phyloP scores from a whole-genome alignment of 2,888 invertebrate species.

The Branchipolynoe longqiensis region DNA sequence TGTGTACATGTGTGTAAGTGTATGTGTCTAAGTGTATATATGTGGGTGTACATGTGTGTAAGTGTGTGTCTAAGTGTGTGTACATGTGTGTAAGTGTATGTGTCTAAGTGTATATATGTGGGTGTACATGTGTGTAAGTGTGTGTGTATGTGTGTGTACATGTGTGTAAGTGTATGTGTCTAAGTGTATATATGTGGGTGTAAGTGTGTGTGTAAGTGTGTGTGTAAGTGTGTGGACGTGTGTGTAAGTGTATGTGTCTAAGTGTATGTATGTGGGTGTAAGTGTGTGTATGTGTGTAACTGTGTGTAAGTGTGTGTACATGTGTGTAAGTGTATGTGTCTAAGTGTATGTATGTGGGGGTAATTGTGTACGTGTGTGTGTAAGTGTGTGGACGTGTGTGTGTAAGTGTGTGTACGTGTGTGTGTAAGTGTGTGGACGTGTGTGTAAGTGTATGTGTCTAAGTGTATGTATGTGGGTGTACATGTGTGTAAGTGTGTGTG shows the following conservation, averaged over 20 bases:
- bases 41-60: too few relatives aligned
- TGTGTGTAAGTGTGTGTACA: too few relatives aligned
- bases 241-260: not conserved
- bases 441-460: too few relatives aligned
- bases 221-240: not conserved
- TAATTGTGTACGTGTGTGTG: not conserved
- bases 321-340: too few relatives aligned
- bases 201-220: not conserved
- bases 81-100: too few relatives aligned
- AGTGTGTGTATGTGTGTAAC: too few relatives aligned
- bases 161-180: not conserved
- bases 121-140: not conserved
- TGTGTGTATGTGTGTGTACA: not conserved
- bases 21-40: too few relatives aligned
- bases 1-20: not conserved
- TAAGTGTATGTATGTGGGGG: not conserved
- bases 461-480: too few relatives aligned
- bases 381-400: not conserved
- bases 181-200: not conserved
- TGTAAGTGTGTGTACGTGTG: not conserved
- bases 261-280: too few relatives aligned
- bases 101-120: too few relatives aligned
- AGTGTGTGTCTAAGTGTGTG: too few relatives aligned
- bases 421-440: not conserved
- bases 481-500: too few relatives aligned